Evolutionary conservation across 2,888 invertebrate species (phyloP).

Genomic region (Xestia rhomboidea): DNA sequence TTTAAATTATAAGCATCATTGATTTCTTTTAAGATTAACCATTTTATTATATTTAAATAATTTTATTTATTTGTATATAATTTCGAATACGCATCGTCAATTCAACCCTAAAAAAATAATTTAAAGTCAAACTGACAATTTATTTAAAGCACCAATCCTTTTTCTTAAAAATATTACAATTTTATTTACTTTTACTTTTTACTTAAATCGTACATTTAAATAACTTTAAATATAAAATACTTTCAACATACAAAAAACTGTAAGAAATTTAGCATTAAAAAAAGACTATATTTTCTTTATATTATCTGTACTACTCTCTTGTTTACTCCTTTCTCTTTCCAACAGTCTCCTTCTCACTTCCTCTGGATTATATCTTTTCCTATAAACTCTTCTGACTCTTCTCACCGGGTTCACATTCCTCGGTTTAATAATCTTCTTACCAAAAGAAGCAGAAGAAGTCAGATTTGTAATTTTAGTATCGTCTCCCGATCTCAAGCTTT

Average conservation of each 20-base stretch:
- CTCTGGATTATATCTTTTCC: slow-evolving; percentile 88
- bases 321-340: slow-evolving; percentile 82
- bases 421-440: slow-evolving; percentile 80
- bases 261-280: slow-evolving; percentile 24
- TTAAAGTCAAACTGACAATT: slow-evolving; percentile 87
- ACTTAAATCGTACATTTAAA: slow-evolving; percentile 1
- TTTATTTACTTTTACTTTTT: slow-evolving; percentile 2
- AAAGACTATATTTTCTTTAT: slow-evolving; percentile 40
- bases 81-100: slow-evolving; percentile 81
- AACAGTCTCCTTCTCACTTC: slow-evolving; percentile 88
- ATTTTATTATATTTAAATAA: background rate
- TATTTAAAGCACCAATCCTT: slow-evolving; percentile 62
- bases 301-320: slow-evolving; percentile 66
- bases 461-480: slow-evolving; percentile 75
- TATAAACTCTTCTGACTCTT: slow-evolving; percentile 86
- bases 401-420: slow-evolving; percentile 85
- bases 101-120: slow-evolving; percentile 80
- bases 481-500: slow-evolving; percentile 66
- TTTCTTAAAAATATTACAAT: slow-evolving; percentile 36
- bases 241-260: slow-evolving; percentile 16
- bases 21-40: slow-evolving; percentile 10
- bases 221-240: background rate
- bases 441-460: slow-evolving; percentile 73
- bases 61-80: slow-evolving; percentile 24
- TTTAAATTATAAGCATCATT: background rate